These are phyloP conservation scores for Tragulus kanchil DNA, from an alignment of 2,113 vertebrate species.

Conservation along the genomic window DNA sequence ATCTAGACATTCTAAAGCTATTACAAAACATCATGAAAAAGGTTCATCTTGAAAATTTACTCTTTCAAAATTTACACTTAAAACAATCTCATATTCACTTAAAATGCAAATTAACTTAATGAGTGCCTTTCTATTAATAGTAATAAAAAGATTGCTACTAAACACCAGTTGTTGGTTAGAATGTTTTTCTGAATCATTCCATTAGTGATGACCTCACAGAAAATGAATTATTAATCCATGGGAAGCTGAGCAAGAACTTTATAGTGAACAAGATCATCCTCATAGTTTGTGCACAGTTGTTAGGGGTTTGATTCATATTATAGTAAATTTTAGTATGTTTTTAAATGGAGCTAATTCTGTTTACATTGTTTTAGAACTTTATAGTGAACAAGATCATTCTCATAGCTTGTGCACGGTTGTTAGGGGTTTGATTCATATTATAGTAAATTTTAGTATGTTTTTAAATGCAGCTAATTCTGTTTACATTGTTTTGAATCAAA, in stretches of 20 bases:
- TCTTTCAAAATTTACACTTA: constrained; percentile 76
- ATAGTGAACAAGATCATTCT: constrained; percentile 61
- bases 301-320: constrained; percentile 56
- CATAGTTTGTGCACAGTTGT: constrained; percentile 67
- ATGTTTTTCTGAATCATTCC: constrained; percentile 51
- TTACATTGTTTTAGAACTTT: constrained; percentile 25
- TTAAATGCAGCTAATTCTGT: constrained; percentile 20
- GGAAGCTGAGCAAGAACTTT: constrained; percentile 57
- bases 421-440: constrained; percentile 56
- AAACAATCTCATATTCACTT: constrained; percentile 75
- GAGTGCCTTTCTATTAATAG: constrained; percentile 57
- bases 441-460: constrained; percentile 41
- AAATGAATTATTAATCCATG: constrained; percentile 57
- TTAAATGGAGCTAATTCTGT: constrained; percentile 19
- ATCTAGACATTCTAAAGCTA: constrained; percentile 66
- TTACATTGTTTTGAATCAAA: constrained; percentile 1
- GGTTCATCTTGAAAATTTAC: constrained; percentile 65
- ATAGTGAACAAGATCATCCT: constrained; percentile 61
- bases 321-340: constrained; percentile 41
- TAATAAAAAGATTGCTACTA: constrained; percentile 35
- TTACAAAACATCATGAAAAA: constrained; percentile 44
- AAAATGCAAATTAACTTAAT: constrained; percentile 73
- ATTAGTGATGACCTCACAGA: constrained; percentile 5
- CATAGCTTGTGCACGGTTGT: constrained; percentile 67
- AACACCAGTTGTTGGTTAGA: background rate